Conservation (phyloP, 2,113 vertebrate species). For the Microtus ochrogaster region DNA sequence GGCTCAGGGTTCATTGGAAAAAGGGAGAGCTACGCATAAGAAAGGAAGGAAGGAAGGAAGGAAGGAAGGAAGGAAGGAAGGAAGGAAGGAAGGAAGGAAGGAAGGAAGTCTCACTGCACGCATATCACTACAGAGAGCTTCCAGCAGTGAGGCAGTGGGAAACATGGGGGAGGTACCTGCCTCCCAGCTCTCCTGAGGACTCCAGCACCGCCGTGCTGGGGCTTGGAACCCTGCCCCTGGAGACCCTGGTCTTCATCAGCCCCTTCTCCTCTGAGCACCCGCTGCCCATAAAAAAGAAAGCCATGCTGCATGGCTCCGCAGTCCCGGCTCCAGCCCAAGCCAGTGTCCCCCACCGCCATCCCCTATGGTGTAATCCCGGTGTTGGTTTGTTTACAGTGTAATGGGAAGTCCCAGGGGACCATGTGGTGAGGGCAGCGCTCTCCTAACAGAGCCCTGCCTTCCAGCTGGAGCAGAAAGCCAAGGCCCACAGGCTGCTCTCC, state of each 20-base stretch:
- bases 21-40: accelerated
- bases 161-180: too few species aligned
- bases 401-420: not conserved
- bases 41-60: too few species aligned
- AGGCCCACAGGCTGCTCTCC: not conserved
- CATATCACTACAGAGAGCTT: accelerated
- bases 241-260: slow-evolving; percentile 65
- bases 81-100: too few species aligned
- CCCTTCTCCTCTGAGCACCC: slow-evolving; percentile 50
- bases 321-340: not conserved
- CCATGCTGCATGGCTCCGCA: not conserved
- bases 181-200: slow-evolving; percentile 50
- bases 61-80: too few species aligned
- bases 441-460: not conserved
- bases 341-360: accelerated
- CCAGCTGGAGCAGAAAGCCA: not conserved
- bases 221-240: slow-evolving; percentile 72
- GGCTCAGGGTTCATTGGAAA: accelerated
- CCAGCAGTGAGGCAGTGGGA: not conserved
- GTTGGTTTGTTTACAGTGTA: not conserved
- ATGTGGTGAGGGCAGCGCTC: accelerated
- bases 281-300: not conserved
- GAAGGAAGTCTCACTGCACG: too few species aligned
- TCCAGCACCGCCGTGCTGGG: not conserved
- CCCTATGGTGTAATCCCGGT: not conserved